A percentile compares a stretch with the other conserved stretches of the same genome.
Evolutionary conservation across 2,888 invertebrate genomes (phyloP).

Genomic region (Oegoconia quadripuncta): DNA sequence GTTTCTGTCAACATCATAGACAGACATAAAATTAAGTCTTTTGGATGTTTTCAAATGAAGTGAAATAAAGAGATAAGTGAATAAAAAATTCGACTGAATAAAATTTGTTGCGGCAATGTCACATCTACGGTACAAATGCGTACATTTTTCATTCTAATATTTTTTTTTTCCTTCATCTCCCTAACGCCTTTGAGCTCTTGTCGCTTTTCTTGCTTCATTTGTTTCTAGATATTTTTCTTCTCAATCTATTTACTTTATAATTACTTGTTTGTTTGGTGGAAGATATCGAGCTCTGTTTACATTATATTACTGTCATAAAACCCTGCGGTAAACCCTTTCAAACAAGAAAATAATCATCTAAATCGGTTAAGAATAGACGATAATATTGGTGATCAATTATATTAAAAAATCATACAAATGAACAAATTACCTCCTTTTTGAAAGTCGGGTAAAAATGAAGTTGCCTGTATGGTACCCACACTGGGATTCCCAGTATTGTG

Average conservation of each 20-base stretch:
- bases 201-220: constrained; percentile 25
- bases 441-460: no score
- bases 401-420: no score
- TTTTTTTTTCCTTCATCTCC: constrained; percentile 24
- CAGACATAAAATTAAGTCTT: neutral
- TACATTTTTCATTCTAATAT: constrained; percentile 27
- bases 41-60: constrained; percentile 12
- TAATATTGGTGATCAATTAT: no score
- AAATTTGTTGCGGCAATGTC: constrained; percentile 20
- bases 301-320: neutral
- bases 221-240: constrained; percentile 14
- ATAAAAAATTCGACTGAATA: constrained; percentile 18
- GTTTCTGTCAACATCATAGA: constrained; percentile 1
- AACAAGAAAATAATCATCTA: neutral
- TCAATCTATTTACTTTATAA: constrained; percentile 1
- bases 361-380: no score
- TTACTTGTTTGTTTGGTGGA: constrained; percentile 1
- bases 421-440: no score
- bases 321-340: no score
- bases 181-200: constrained; percentile 24
- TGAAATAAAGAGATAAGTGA: constrained; percentile 17
- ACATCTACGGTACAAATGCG: constrained; percentile 16
- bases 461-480: no score
- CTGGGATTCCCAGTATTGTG: no score
- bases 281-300: constrained; percentile 2